Base-by-base conservation (phyloP, 1,140 invertebrate genomes). In the Drosophila yakuba region DNA sequence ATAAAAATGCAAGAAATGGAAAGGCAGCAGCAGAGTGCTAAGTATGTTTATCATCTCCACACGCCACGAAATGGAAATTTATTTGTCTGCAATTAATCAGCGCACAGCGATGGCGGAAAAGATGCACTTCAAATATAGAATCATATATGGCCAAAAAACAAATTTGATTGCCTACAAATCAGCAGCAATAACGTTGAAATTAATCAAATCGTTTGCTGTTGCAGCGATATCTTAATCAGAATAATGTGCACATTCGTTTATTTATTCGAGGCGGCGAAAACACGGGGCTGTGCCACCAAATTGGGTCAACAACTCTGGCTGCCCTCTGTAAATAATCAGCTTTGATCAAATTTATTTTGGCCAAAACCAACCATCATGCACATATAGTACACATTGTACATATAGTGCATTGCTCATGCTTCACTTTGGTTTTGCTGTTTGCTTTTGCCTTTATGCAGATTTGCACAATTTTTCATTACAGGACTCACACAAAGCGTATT, bases 61-160 rank as follows among this genome's bases (percentile, higher is more conserved):
- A 69, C 43, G 74, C 79, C 59, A 58, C 63, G 76, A 39, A 47
- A 28, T 64, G 54, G 44, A 57, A 54, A 85, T 86, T 81, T 85
- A 81, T 85, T 78, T 78, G 74, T 66, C 64, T 69, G 82, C 57
- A 71, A 85, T 86, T 86, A 78, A 86, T 86, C 82, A 85, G 57
- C 11, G 55, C 11, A 7, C 50, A 47, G 50, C 12, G 4, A 45
- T 20, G 17, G 28, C 17, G 60, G 28, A 28, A 44, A 25, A 28
- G 15, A 41, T 59, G n/a, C 43, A 23, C 15, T 17, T 15, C 2
- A 51, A 51, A 12, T 14, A 17, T 17, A 17, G 17, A 17, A 17
- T 17, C 17, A 5, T 14, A 38, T 38, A 38, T 8, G 28, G 28
- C 28, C 28, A 32, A 32, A 32, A 17, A 17, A 17, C 17, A 0